Evolutionary conservation across 2,113 vertebrate genomes (phyloP).

Genomic region (Atractosteus spatula): DNA sequence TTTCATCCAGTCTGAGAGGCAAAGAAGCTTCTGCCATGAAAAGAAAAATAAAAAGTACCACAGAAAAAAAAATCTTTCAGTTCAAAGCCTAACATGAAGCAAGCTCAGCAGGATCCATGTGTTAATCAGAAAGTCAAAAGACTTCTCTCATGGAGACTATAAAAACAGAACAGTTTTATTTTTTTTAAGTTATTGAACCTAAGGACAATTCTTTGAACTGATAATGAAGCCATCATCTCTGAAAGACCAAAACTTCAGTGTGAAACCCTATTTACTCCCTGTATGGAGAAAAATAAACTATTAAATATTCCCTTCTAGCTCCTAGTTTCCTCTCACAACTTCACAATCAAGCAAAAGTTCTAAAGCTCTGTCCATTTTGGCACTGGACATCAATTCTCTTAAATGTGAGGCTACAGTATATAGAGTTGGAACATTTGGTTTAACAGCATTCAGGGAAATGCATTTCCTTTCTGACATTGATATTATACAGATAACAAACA

Average conservation of each 20-base stretch:
- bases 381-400: neutral
- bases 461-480: too few relatives aligned
- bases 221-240: conserved; percentile 9
- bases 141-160: conserved; percentile 25
- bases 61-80: conserved; percentile 43
- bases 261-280: conserved; percentile 18
- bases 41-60: conserved; percentile 36
- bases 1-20: conserved; percentile 35
- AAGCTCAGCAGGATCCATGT: conserved; percentile 36
- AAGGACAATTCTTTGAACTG: conserved; percentile 27
- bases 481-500: too few relatives aligned
- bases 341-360: neutral
- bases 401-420: too few relatives aligned
- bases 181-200: conserved; percentile 19
- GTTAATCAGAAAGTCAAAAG: conserved; percentile 39
- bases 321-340: neutral
- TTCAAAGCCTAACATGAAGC: conserved; percentile 23
- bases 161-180: conserved; percentile 6
- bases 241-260: neutral
- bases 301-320: neutral
- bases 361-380: neutral
- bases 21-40: conserved; percentile 28
- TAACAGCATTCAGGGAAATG: neutral
- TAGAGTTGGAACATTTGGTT: neutral
- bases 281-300: conserved; percentile 8